Base-by-base conservation (phyloP, 2,888 invertebrate species). In the Colostygia pectinataria region DNA sequence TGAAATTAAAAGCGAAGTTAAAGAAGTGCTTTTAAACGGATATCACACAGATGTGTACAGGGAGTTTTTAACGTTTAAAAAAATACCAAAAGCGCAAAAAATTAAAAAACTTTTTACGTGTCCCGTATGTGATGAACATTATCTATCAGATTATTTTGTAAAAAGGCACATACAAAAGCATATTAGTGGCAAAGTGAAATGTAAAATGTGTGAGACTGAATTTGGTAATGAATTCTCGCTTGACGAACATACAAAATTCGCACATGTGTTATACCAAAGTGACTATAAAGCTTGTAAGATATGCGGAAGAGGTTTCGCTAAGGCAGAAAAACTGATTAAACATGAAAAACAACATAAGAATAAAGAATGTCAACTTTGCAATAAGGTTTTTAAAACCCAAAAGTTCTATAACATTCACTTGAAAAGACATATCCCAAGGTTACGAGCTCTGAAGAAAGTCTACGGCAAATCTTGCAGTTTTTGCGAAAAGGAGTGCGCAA, bases 61-160 rank as follows among this genome's bases (percentile, higher is more conserved):
- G 10, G 87, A 88, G 65, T 88, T 87, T 45, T 56, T 87, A 20
- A 83, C 79, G 0, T 84, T 85, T 28, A 86, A 79, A 54, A 80
- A 74, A 56, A 80, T 71, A 28, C 9, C 9, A 46, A 76, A 69
- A 44, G 48, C 53, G 1, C 53, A 44, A 1, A 74, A 54, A 42
- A 62, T 55, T 6, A 74, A 6, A 0, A 38, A 33, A 8, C 32
- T 68, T 59, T 81, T 68, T 18, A 77, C 74, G 0, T 90, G 89
- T 43, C 84, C 83, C 0, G 14, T 83, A 0, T 90, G 89, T 37
- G 70, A 59, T 36, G 89, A 89, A 63, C 66, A 75, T 55, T 88
- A 88, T 10, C 70, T 89, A n/a, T 81, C 88, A 0, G 77, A 79
- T 34, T 85, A 85, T 65, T 87, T 84, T 57, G 50, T 88, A 0